These are phyloP conservation scores for Meda fulgida DNA, from an alignment of 2,797 vertebrate genomes.

Conservation along the genomic window DNA sequence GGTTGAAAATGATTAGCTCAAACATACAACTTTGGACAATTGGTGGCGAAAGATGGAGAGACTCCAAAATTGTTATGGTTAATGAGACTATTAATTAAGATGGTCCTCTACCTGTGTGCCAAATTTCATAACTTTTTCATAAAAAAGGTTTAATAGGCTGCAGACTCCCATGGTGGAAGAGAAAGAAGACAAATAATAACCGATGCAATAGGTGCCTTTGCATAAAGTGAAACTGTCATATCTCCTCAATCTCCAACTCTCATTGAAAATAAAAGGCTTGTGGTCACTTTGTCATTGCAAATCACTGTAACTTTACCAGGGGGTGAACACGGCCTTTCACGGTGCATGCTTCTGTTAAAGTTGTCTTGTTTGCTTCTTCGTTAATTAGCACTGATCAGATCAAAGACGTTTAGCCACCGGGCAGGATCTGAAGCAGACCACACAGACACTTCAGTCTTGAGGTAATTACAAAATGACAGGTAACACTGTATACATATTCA, in stretches of 20 bases:
- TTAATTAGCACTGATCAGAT: slow-evolving; percentile 59
- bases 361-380: slow-evolving; percentile 34
- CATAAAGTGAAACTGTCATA: not conserved
- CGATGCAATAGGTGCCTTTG: not conserved
- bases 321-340: not conserved
- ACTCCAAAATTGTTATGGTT: not conserved
- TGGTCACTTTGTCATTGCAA: not conserved
- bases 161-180: not conserved
- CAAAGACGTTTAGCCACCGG: slow-evolving; percentile 53
- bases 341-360: not conserved
- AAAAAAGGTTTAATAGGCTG: not conserved
- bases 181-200: not conserved
- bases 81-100: not conserved
- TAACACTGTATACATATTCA: slow-evolving; percentile 54
- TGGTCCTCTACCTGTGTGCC: no score
- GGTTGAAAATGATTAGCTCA: not conserved
- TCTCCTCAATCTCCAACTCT: not conserved
- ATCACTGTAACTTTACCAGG: not conserved
- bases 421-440: slow-evolving; percentile 25
- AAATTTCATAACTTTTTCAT: not conserved
- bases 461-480: slow-evolving; percentile 48
- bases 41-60: not conserved
- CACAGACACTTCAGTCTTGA: not conserved
- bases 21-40: not conserved
- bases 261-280: not conserved